Percentiles rank a stretch among this genome's conserved stretches.
phyloP scores from a whole-genome alignment of 1,140 invertebrate species.

The Micrasema longulum region DNA sequence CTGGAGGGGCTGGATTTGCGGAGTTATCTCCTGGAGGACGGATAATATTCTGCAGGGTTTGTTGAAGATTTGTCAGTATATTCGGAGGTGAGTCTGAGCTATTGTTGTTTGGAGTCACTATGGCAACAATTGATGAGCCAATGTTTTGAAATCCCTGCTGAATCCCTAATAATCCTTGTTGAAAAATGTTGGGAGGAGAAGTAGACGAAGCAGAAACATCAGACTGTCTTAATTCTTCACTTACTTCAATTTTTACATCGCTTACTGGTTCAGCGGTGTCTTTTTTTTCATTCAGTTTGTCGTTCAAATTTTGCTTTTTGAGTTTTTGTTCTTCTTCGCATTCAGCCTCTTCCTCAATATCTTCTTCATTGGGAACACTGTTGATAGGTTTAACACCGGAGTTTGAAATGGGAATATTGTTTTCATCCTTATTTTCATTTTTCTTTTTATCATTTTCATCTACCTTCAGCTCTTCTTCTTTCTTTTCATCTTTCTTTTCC shows the following conservation, averaged over 20 bases:
- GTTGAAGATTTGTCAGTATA: slow-evolving; percentile 43
- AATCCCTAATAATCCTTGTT: slow-evolving; percentile 24
- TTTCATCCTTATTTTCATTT: not conserved
- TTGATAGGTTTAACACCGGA: no score
- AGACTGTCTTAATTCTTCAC: not conserved
- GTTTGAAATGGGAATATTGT: no score
- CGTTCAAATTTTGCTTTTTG: slow-evolving; percentile 9
- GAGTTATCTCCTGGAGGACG: slow-evolving; percentile 9
- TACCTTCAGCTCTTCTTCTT: not conserved
- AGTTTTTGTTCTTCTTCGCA: slow-evolving; percentile 10
- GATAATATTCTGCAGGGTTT: slow-evolving; percentile 36
- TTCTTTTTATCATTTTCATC: not conserved
- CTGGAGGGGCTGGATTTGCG: not conserved
- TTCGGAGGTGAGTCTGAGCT: slow-evolving; percentile 23
- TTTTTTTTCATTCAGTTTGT: slow-evolving; percentile 9
- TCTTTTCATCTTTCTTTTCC: not conserved
- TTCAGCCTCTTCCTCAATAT: not conserved
- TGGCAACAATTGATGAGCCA: slow-evolving; percentile 27
- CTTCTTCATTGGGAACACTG: no score
- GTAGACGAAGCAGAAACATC: not conserved
- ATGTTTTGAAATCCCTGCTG: slow-evolving; percentile 44
- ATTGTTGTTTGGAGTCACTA: slow-evolving; percentile 17
- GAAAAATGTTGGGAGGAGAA: slow-evolving; percentile 24
- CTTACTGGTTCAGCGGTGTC: not conserved
- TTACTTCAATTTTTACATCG: not conserved